Conservation (phyloP, 2,888 invertebrate genomes). For the Lasioglossum leucozonium region DNA sequence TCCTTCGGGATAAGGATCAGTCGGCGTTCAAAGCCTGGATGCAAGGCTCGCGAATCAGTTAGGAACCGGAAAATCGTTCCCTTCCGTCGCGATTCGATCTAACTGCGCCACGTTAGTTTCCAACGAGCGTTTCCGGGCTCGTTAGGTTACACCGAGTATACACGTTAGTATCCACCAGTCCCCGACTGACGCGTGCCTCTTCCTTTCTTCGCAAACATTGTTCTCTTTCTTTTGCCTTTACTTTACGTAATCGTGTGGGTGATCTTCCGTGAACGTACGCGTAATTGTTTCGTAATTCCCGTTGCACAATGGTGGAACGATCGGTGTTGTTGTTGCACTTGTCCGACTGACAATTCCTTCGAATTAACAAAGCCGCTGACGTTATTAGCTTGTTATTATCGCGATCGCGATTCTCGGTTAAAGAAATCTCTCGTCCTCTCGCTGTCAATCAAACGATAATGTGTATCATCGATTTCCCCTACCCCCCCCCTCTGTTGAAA, state of each 20-base stretch:
- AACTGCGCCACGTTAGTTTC: background rate
- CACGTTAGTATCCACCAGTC: background rate
- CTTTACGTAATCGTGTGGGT: constrained; percentile 59
- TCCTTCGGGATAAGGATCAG: background rate
- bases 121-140: background rate
- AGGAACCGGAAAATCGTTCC: constrained; percentile 19
- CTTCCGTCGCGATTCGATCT: constrained; percentile 22
- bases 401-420: background rate
- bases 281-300: constrained; percentile 53
- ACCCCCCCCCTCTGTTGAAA: background rate
- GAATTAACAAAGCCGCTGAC: background rate
- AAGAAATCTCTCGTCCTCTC: background rate
- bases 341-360: constrained; percentile 5
- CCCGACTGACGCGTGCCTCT: background rate
- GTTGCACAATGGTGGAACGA: constrained; percentile 54
- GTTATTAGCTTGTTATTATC: background rate
- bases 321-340: background rate
- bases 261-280: constrained; percentile 2
- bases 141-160: too few relatives aligned
- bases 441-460: background rate
- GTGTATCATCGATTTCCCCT: background rate
- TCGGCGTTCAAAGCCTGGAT: background rate
- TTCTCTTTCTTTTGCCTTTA: constrained; percentile 38
- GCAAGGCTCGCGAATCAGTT: background rate
- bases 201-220: background rate